phyloP scores from a whole-genome alignment of 2,888 invertebrate species.

The Phorcus lineatus region DNA sequence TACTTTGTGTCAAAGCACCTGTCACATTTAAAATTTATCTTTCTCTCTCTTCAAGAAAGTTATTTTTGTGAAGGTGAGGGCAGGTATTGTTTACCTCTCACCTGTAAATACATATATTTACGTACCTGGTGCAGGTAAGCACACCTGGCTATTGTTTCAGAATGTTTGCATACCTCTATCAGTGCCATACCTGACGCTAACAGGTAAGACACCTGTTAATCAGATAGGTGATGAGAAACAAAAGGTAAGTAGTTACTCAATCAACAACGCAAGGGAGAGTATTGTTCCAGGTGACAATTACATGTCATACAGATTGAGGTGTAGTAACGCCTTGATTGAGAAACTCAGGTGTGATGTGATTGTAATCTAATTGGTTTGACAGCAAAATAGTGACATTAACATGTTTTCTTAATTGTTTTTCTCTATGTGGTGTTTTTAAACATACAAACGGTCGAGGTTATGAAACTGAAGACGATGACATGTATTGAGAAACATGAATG shows the following conservation, averaged over 20 bases:
- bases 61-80: neutral
- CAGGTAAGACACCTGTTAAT: slow-evolving; percentile 8
- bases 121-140: neutral
- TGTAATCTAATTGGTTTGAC: neutral
- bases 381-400: neutral
- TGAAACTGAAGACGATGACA: too few species aligned
- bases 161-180: neutral
- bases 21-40: too few species aligned
- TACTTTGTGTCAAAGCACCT: too few species aligned
- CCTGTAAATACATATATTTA: neutral
- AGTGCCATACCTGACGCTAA: neutral
- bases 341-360: neutral
- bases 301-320: neutral
- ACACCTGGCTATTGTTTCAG: neutral
- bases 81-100: neutral
- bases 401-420: too few species aligned
- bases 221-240: slow-evolving; percentile 4
- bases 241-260: neutral
- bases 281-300: neutral
- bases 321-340: neutral
- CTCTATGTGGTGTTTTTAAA: too few species aligned
- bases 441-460: too few species aligned
- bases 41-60: too few species aligned
- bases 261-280: neutral
- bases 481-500: too few species aligned